These are phyloP conservation scores for Martes martes DNA, from an alignment of 2,113 vertebrate species.

Conservation along the genomic window DNA sequence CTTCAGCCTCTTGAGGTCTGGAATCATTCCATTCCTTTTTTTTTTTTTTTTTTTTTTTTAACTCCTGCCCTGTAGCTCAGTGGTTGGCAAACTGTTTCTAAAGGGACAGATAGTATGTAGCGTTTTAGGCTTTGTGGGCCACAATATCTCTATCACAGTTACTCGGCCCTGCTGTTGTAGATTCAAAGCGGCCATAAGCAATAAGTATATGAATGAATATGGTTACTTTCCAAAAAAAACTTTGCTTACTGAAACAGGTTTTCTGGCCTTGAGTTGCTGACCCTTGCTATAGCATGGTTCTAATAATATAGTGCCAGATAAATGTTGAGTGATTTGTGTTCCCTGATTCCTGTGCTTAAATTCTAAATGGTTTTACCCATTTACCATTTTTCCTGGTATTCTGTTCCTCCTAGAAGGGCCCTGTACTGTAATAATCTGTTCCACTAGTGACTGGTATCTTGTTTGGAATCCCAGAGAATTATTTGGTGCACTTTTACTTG, in stretches of 20 bases:
- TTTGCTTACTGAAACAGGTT: neutral
- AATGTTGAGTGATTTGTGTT: neutral
- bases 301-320: neutral
- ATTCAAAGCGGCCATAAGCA: neutral
- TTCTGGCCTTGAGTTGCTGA: neutral
- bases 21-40: neutral
- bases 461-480: neutral
- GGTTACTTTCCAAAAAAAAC: neutral
- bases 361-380: neutral
- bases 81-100: neutral
- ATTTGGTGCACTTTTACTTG: neutral
- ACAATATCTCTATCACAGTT: no score
- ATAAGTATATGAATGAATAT: neutral
- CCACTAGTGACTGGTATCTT: neutral
- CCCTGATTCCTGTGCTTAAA: neutral
- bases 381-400: neutral
- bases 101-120: rapidly evolving
- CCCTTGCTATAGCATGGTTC: neutral
- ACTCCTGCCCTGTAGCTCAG: neutral
- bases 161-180: neutral
- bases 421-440: neutral
- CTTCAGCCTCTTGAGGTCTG: neutral
- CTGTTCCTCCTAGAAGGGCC: neutral
- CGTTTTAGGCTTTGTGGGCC: neutral
- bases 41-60: neutral